These are phyloP conservation scores for Brachyhypopomus occidentalis DNA, from an alignment of 2,113 vertebrate species.

Conservation along the genomic window DNA sequence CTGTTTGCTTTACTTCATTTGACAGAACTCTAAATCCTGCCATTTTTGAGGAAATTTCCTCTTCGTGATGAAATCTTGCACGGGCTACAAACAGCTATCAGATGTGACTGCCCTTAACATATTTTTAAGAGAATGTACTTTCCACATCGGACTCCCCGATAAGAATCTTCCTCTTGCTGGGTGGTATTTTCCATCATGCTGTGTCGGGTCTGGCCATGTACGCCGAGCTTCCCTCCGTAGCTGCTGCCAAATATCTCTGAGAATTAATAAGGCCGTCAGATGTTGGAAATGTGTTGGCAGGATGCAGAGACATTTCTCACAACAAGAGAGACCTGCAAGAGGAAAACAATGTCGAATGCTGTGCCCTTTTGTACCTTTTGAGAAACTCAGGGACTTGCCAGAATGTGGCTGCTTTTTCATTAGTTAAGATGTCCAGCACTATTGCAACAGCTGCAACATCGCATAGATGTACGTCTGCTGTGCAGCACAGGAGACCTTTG, in stretches of 20 bases:
- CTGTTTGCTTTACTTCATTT: neutral
- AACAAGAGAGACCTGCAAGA: neutral
- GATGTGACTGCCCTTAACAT: constrained; percentile 31
- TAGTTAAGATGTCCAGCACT: neutral
- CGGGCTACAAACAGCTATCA: constrained; percentile 18
- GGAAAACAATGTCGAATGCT: neutral
- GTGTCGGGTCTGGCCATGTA: constrained; percentile 3
- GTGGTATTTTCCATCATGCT: constrained; percentile 46
- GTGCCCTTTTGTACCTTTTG: neutral
- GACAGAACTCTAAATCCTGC: neutral
- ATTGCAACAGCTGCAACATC: neutral
- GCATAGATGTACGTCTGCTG: neutral
- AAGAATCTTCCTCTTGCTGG: constrained; percentile 19
- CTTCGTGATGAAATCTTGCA: neutral
- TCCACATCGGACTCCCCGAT: constrained; percentile 30
- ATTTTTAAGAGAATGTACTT: constrained; percentile 22
- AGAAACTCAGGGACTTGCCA: neutral
- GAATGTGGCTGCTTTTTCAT: neutral
- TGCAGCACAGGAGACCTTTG: too few species aligned
- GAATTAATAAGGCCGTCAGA: constrained; percentile 38
- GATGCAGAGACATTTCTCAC: neutral
- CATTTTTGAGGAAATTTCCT: neutral
- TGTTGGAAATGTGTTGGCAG: constrained; percentile 10
- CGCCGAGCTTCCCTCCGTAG: constrained; percentile 1
- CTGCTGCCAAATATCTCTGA: constrained; percentile 40